Conservation (phyloP, 2,113 vertebrate species). For the Dolichotis patagonum region DNA sequence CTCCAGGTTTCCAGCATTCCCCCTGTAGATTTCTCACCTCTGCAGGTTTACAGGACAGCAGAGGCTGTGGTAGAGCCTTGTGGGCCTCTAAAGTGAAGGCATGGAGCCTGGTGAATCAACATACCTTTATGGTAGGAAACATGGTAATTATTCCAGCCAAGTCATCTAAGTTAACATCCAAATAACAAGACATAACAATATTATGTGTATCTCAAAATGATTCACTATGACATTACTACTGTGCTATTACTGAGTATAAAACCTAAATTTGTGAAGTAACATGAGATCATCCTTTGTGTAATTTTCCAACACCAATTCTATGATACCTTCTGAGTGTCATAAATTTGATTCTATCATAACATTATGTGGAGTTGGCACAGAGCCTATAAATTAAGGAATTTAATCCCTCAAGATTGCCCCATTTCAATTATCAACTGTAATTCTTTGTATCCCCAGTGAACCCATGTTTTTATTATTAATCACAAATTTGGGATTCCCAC, state of each 20-base stretch:
- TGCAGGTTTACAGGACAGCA: background rate
- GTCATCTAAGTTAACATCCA: background rate
- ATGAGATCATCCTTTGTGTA: background rate
- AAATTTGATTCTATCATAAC: background rate
- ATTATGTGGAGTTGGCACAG: background rate
- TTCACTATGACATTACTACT: background rate
- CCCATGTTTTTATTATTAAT: background rate
- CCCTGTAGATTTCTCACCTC: background rate
- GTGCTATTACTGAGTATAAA: background rate
- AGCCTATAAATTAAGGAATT: background rate
- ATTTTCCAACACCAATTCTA: slow-evolving; percentile 2
- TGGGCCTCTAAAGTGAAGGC: background rate
- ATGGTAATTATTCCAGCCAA: background rate
- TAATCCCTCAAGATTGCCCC: background rate
- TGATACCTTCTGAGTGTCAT: background rate
- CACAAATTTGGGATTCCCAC: background rate
- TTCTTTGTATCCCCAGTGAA: background rate
- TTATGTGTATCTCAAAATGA: background rate
- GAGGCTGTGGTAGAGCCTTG: background rate
- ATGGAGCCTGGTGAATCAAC: background rate
- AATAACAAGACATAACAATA: background rate
- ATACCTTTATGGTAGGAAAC: background rate
- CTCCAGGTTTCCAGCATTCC: background rate
- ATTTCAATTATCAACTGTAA: background rate
- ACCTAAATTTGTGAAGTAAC: background rate